Percentiles rank a stretch among this genome's conserved stretches.
These are phyloP conservation scores for Drosophila gaucha DNA, from an alignment of 2,888 invertebrate species.

Conservation along the genomic window DNA sequence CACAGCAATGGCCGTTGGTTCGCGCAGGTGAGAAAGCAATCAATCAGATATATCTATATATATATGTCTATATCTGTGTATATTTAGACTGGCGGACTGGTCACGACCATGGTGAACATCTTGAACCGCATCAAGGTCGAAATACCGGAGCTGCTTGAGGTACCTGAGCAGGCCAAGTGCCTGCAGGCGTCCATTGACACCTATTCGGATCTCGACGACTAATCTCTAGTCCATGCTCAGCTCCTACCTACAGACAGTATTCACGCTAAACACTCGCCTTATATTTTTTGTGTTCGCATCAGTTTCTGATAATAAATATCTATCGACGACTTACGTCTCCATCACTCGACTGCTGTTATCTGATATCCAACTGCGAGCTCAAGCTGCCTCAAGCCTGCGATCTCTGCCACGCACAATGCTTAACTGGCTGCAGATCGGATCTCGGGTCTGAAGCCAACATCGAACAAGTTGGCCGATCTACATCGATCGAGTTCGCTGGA, in stretches of 20 bases:
- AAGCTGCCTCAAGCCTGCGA: background rate
- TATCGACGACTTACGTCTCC: slow-evolving; percentile 6
- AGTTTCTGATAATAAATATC: background rate
- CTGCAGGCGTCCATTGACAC: background rate
- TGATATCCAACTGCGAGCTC: background rate
- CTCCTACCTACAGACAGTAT: background rate
- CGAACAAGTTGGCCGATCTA: background rate
- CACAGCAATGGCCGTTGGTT: background rate
- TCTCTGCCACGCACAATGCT: slow-evolving; percentile 1
- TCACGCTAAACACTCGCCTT: too few species aligned
- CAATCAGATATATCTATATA: background rate
- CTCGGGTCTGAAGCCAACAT: background rate
- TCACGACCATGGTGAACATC: background rate
- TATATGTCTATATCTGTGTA: background rate
- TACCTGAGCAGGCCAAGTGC: background rate
- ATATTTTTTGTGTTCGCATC: background rate
- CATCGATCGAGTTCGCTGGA: background rate
- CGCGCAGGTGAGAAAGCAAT: background rate
- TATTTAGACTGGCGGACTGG: background rate
- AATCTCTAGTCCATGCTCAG: background rate
- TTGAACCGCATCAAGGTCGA: slow-evolving; percentile 4
- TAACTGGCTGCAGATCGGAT: background rate
- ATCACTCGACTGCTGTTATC: background rate
- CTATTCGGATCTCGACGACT: slow-evolving; percentile 21
- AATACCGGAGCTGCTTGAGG: slow-evolving; percentile 1